Evolutionary conservation across 1,140 invertebrate genomes (phyloP).

Genomic region (Anoplophora glabripennis): DNA sequence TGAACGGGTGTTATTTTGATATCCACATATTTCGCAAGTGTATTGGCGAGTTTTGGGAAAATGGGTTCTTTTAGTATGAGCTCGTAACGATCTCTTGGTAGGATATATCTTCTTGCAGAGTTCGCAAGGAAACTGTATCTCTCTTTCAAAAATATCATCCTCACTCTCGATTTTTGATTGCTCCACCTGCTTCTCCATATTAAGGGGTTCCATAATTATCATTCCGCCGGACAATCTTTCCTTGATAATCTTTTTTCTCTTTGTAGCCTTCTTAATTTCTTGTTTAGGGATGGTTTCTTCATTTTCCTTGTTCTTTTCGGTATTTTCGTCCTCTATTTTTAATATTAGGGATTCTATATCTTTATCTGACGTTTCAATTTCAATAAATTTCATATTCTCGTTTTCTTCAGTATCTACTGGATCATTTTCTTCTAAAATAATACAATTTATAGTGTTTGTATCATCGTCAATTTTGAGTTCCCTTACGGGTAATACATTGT

Average conservation of each 20-base stretch:
- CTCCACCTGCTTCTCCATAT: no score
- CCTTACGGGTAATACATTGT: neutral
- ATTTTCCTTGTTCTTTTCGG: no score
- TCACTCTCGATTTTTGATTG: no score
- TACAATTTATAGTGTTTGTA: neutral
- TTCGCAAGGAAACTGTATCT: conserved; percentile 1
- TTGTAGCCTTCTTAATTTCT: neutral
- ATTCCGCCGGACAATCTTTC: neutral
- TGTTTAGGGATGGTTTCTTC: no score
- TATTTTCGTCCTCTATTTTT: neutral
- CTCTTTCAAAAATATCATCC: neutral
- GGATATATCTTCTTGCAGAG: conserved; percentile 5
- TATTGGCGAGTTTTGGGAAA: neutral
- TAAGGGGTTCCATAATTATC: no score
- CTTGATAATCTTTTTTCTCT: neutral
- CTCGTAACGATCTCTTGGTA: neutral
- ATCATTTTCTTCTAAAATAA: neutral
- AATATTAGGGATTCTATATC: conserved; percentile 7
- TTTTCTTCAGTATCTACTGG: neutral
- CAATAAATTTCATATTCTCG: neutral
- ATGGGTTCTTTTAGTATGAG: conserved; percentile 4
- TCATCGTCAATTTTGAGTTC: conserved; percentile 4
- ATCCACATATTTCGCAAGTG: conserved; percentile 12
- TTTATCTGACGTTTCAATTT: conserved; percentile 1
- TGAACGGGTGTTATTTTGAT: conserved; percentile 3